phyloP scores from a whole-genome alignment of 2,113 vertebrate genomes.

The Butorides virescens region DNA sequence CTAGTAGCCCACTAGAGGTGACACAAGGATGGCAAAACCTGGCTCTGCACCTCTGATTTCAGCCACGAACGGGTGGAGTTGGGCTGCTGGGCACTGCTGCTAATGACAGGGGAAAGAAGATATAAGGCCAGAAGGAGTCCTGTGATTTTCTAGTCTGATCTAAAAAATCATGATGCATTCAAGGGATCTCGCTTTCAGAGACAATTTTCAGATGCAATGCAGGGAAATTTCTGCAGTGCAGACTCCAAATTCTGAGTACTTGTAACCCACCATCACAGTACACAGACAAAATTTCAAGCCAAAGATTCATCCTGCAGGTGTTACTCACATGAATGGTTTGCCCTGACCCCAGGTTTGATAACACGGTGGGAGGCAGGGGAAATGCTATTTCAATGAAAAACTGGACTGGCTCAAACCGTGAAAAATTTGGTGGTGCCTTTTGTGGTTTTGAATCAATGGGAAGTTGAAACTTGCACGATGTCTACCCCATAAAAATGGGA shows the following conservation, averaged over 20 bases:
- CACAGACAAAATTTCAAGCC: not conserved
- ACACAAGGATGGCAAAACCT: not conserved
- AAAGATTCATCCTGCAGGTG: not conserved
- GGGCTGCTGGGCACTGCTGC: not conserved
- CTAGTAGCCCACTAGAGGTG: not conserved
- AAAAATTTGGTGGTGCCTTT: not conserved
- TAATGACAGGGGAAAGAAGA: not conserved
- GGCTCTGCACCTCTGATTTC: not conserved
- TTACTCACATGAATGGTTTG: not conserved
- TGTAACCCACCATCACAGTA: rapidly evolving
- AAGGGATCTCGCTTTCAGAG: not conserved
- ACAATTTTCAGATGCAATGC: not conserved
- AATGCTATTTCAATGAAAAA: not conserved
- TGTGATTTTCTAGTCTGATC: not conserved
- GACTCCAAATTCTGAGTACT: not conserved
- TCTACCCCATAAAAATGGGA: not conserved
- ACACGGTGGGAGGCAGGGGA: not conserved
- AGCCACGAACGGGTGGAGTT: not conserved
- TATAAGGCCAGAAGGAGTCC: not conserved
- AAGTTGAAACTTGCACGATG: not conserved
- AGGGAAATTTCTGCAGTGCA: not conserved
- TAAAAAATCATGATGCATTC: not conserved
- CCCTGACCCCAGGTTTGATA: not conserved
- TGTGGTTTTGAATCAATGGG: not conserved
- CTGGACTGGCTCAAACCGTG: not conserved